Conservation (phyloP, 2,888 invertebrate species). For the Luperina nickerlii region DNA sequence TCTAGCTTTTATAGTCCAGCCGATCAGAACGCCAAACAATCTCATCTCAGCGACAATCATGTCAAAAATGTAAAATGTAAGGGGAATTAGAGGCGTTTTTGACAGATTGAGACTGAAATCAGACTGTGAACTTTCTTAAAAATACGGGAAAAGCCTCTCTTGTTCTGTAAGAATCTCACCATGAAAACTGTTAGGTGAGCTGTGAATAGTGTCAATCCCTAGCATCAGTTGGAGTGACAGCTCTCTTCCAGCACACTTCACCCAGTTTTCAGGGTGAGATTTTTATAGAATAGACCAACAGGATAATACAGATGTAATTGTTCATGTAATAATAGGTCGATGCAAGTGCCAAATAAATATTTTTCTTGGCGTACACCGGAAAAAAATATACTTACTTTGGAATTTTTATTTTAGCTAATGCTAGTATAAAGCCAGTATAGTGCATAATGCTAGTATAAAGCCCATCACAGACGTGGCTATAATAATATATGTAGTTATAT, state of each 20-base stretch:
- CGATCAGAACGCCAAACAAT: too few species aligned
- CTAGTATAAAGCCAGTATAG: not conserved
- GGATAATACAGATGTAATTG: conserved; percentile 21
- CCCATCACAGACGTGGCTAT: too few species aligned
- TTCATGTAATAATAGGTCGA: not conserved
- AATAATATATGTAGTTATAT: too few species aligned
- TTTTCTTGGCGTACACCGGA: conserved; percentile 30
- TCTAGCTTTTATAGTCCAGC: not conserved
- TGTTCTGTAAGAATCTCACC: too few species aligned
- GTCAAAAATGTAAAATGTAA: not conserved
- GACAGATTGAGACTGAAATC: too few species aligned
- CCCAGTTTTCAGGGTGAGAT: not conserved
- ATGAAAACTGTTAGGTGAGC: too few species aligned
- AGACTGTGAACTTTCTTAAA: too few species aligned
- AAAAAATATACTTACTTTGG: not conserved
- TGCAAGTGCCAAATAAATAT: conserved; percentile 32
- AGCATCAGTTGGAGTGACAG: not conserved
- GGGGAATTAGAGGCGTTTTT: not conserved
- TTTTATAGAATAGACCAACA: not conserved
- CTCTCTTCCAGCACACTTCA: not conserved
- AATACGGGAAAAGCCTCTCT: too few species aligned
- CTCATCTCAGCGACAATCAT: too few species aligned
- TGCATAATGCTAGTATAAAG: not conserved
- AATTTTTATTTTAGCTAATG: conserved; percentile 12
- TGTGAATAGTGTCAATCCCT: not conserved